Percentiles rank a stretch among this genome's conserved stretches.
Conservation (phyloP, 2,113 vertebrate genomes). For the Antechinus flavipes region DNA sequence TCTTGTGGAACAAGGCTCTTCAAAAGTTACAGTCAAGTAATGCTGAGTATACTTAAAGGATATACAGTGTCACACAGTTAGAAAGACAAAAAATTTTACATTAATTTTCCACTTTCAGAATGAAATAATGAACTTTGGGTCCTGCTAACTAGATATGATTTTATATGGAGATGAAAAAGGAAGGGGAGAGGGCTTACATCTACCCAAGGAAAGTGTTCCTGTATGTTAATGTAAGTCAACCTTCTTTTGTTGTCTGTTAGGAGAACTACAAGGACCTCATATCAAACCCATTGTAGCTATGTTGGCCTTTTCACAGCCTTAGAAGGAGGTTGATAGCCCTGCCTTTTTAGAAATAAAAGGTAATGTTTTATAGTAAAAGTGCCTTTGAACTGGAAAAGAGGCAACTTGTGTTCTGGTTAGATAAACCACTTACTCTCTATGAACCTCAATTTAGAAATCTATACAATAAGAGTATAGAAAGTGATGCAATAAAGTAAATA, state of each 20-base stretch:
- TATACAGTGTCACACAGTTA: background rate
- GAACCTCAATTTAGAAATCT: background rate
- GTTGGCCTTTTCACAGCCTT: background rate
- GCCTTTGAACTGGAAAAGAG: background rate
- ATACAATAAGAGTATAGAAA: background rate
- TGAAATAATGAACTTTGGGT: background rate
- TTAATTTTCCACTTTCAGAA: slow-evolving; percentile 27
- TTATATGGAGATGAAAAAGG: background rate
- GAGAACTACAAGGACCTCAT: background rate
- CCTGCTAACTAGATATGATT: background rate
- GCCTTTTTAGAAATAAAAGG: background rate
- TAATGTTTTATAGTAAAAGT: no score
- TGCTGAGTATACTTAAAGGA: background rate
- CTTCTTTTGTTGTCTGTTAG: background rate
- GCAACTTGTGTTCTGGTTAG: background rate
- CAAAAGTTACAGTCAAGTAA: slow-evolving; percentile 6
- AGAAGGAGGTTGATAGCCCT: background rate
- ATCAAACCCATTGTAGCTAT: background rate
- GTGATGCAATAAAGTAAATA: background rate
- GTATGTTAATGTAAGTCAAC: background rate
- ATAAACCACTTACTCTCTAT: background rate
- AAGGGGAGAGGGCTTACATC: background rate
- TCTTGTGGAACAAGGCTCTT: slow-evolving; percentile 15
- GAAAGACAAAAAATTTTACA: slow-evolving; percentile 5
- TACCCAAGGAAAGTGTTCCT: background rate